A percentile compares a stretch with the other conserved stretches of the same genome.
These are phyloP conservation scores for Pachliopta kotzebuea DNA, from an alignment of 2,888 invertebrate species.

Conservation along the genomic window DNA sequence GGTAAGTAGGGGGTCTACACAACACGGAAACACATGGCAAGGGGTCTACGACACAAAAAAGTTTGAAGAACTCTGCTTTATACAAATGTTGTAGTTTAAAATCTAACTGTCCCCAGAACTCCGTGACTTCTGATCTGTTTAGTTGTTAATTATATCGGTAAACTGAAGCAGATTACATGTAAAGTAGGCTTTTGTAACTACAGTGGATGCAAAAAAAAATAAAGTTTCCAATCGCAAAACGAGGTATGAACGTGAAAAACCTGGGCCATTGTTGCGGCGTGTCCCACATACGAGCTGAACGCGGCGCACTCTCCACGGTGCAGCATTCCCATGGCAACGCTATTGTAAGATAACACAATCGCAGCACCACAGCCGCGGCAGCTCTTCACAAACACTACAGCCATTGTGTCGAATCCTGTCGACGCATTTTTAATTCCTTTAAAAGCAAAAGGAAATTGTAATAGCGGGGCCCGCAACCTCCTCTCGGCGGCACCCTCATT, in stretches of 20 bases:
- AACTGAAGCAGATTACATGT: no score
- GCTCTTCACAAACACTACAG: conserved; percentile 9
- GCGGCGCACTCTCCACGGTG: neutral
- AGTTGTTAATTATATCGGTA: no score
- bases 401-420: conserved; percentile 19
- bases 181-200: no score
- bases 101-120: no score
- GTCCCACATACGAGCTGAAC: neutral
- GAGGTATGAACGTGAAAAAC: no score
- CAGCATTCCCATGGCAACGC: neutral
- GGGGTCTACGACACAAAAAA: no score
- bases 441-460: conserved; percentile 22
- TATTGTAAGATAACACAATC: conserved; percentile 9
- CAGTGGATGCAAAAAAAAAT: no score
- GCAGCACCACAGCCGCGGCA: neutral
- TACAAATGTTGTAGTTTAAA: neutral
- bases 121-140: conserved; percentile 3
- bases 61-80: no score
- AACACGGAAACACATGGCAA: no score
- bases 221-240: no score
- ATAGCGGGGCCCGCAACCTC: conserved; percentile 1
- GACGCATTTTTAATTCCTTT: conserved; percentile 28
- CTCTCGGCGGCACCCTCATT: conserved; percentile 10
- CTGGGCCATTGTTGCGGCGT: neutral
- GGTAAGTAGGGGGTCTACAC: no score